Evolutionary conservation across 2,113 vertebrate genomes (phyloP), one percentile per base, ranked within the genome.

Genomic region (Myotis davidii): DNA sequence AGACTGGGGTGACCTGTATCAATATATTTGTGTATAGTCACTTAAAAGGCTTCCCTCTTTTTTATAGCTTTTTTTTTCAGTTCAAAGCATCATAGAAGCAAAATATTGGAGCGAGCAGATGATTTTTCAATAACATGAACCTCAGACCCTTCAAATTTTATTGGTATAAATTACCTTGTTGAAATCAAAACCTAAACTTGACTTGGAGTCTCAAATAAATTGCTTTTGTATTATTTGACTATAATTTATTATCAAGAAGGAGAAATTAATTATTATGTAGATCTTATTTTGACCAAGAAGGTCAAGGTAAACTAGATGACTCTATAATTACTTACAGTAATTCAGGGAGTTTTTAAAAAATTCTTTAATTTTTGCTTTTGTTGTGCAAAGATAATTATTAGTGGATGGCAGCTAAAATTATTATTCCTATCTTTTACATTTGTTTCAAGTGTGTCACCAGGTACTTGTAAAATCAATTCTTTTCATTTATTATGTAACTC

Each of bases 151-250:
- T 59, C 32, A 32, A 45, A 39, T 54, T 82, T 85, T 64, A 52
- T 37, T 69, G 21, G n/a, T 90, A 34, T 73, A 91, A 77, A 67
- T 85, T 37, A 77, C 29, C 25, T 54, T 32, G 29, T 69, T 95
- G 69, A 84, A 88, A 96, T 32, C 20, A 90, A 94, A 86, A 23
- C 23, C 39, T 76, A 85, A 48, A 29, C 0, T 88, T 87, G 18
- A 0, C 9, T 61, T 72, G 29, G 45, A 25, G 21, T 56, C n/a
- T 92, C 85, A 85, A 12, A 69, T 91, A 82, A 70, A 90, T 42
- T 81, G 13, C 16, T 74, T 88, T 95, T 67, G 4, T 74, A 48
- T 78, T 91, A 78, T 89, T 89, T 88, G 79, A 21, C 18, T 84
- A 83, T 18, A 85, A 78, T 67, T 20, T 77, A 76, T 70, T 83